These are phyloP conservation scores for Etia nguti DNA, from an alignment of 2,113 vertebrate genomes.

Conservation along the genomic window DNA sequence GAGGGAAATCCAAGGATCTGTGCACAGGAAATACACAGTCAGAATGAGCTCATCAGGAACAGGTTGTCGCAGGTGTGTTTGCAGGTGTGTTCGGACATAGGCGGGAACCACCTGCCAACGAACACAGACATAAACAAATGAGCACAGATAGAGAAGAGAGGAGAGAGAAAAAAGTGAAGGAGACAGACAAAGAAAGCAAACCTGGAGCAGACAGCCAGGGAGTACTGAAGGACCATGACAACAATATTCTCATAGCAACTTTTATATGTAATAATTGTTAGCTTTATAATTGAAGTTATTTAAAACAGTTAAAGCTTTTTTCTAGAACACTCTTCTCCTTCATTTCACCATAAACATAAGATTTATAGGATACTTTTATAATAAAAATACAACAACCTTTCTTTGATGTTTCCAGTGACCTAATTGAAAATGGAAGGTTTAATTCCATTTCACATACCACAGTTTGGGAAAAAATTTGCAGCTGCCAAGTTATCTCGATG, in stretches of 20 bases:
- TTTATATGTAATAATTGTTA: neutral
- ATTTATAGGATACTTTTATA: neutral
- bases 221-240: neutral
- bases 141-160: neutral
- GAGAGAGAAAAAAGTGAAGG: neutral
- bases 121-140: neutral
- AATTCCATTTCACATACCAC: neutral
- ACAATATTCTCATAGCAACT: neutral
- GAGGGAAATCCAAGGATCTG: neutral
- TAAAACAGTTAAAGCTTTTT: neutral
- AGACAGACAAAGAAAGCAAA: neutral
- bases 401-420: neutral
- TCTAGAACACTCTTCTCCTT: neutral
- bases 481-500: slow-evolving; percentile 10
- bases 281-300: neutral
- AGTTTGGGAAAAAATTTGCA: neutral
- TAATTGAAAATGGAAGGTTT: neutral
- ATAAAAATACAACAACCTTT: neutral
- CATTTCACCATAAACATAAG: neutral
- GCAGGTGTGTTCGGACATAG: neutral
- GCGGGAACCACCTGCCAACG: neutral
- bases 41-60: neutral
- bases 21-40: neutral
- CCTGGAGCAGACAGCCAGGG: neutral
- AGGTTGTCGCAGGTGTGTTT: neutral